Conservation (phyloP, 2,888 invertebrate genomes). For the Caenorhabditis zanzibari region DNA sequence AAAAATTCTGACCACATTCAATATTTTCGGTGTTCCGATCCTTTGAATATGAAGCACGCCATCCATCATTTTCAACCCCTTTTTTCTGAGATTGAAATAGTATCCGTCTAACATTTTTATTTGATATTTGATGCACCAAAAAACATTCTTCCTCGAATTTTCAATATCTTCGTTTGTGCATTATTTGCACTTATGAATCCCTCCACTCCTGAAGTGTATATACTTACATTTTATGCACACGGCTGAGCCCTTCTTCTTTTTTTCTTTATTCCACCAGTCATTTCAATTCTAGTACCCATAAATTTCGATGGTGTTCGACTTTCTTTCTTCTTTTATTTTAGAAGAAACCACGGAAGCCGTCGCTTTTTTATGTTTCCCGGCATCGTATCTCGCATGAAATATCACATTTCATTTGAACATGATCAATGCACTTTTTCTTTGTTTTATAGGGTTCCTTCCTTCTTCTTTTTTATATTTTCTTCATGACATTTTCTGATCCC, state of each 20-base stretch:
- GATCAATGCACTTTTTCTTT: slow-evolving; percentile 36
- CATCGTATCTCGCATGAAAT: slow-evolving; percentile 47
- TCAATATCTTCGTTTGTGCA: slow-evolving; percentile 26
- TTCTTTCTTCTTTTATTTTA: slow-evolving; percentile 19
- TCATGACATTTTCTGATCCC: background rate
- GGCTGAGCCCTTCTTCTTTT: background rate
- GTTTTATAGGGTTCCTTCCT: slow-evolving; percentile 21
- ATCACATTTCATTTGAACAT: slow-evolving; percentile 51
- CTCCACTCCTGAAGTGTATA: slow-evolving; percentile 9
- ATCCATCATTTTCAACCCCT: background rate
- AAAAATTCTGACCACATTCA: background rate
- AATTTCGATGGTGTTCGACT: slow-evolving; percentile 58
- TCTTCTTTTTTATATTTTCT: background rate
- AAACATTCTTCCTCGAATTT: slow-evolving; percentile 8
- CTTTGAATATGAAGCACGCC: background rate
- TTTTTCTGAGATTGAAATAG: slow-evolving; percentile 9
- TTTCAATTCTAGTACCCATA: slow-evolving; percentile 57
- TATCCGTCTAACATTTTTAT: background rate
- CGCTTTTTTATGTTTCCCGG: slow-evolving; percentile 21
- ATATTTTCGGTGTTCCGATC: background rate
- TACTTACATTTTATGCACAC: slow-evolving; percentile 22
- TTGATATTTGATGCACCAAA: background rate
- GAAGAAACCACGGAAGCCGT: slow-evolving; percentile 14
- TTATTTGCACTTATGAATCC: slow-evolving; percentile 24
- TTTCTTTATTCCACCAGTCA: slow-evolving; percentile 18